These are phyloP conservation scores for Hirudo medicinalis DNA, from an alignment of 1,140 invertebrate species.

Conservation along the genomic window DNA sequence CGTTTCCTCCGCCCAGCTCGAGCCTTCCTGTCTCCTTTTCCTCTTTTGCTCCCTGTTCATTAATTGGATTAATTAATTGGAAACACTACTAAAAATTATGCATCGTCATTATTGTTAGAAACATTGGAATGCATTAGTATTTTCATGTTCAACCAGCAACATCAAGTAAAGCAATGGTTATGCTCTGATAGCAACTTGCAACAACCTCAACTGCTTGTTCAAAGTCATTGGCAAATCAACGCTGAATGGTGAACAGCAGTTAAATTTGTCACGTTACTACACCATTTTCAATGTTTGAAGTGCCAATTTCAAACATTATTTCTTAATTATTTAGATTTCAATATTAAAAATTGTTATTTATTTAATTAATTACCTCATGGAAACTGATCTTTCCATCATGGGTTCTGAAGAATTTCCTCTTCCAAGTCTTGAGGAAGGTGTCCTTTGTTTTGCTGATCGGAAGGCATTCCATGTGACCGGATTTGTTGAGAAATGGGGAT, in stretches of 20 bases:
- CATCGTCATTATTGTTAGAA: neutral
- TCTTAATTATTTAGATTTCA: too few relatives aligned
- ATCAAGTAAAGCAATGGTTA: too few relatives aligned
- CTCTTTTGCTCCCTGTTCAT: conserved; percentile 39
- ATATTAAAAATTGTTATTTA: neutral
- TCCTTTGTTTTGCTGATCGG: conserved; percentile 46
- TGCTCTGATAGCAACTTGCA: too few relatives aligned
- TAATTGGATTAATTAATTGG: neutral
- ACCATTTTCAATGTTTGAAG: too few relatives aligned
- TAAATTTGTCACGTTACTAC: too few relatives aligned
- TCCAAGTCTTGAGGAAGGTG: conserved; percentile 51
- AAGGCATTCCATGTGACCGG: conserved; percentile 46
- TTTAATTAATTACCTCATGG: conserved; percentile 38
- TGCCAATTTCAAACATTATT: too few relatives aligned
- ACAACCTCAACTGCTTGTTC: too few relatives aligned
- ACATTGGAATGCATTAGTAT: too few relatives aligned
- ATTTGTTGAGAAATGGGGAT: conserved; percentile 29
- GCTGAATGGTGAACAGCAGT: too few relatives aligned
- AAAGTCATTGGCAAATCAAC: too few relatives aligned
- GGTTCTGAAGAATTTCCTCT: conserved; percentile 45
- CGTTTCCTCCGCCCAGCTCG: conserved; percentile 46
- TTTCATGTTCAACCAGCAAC: too few relatives aligned
- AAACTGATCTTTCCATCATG: conserved; percentile 45
- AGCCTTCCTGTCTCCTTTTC: conserved; percentile 43
- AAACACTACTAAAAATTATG: neutral